A percentile compares a stretch with the other conserved stretches of the same genome.
phyloP scores from a whole-genome alignment of 2,888 invertebrate species.

The Flabesymbios commensalis region DNA sequence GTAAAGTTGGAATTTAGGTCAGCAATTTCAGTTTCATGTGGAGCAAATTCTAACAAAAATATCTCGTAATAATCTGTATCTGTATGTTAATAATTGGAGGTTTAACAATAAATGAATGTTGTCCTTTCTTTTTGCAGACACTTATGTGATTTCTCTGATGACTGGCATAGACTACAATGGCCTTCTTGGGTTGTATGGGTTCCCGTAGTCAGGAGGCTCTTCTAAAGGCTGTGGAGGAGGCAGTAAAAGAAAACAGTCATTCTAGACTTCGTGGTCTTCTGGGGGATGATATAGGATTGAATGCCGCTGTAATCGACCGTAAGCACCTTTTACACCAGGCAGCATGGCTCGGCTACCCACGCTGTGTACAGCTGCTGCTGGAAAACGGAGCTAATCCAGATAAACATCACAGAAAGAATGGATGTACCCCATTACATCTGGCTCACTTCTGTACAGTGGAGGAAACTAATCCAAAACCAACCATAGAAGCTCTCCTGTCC shows the following conservation, averaged over 20 bases:
- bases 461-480: constrained; percentile 30
- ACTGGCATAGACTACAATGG: constrained; percentile 9
- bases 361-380: constrained; percentile 31
- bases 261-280: constrained; percentile 24
- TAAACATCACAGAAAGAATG: constrained; percentile 31
- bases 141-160: too few species aligned
- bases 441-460: constrained; percentile 38
- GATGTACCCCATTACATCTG: constrained; percentile 38
- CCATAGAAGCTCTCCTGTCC: constrained; percentile 26
- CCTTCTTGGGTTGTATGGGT: constrained; percentile 30
- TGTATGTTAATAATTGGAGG: too few species aligned
- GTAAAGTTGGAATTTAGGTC: too few species aligned
- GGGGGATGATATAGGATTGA: constrained; percentile 8
- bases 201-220: constrained; percentile 24
- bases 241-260: constrained; percentile 31
- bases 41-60: too few species aligned
- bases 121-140: too few species aligned
- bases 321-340: constrained; percentile 34
- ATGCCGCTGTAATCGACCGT: constrained; percentile 20
- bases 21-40: too few species aligned
- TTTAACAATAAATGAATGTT: too few species aligned
- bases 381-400: constrained; percentile 32
- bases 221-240: constrained; percentile 31
- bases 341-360: constrained; percentile 34
- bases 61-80: too few species aligned